These are phyloP conservation scores for Indri indri DNA, from an alignment of 2,113 vertebrate species.

Conservation along the genomic window DNA sequence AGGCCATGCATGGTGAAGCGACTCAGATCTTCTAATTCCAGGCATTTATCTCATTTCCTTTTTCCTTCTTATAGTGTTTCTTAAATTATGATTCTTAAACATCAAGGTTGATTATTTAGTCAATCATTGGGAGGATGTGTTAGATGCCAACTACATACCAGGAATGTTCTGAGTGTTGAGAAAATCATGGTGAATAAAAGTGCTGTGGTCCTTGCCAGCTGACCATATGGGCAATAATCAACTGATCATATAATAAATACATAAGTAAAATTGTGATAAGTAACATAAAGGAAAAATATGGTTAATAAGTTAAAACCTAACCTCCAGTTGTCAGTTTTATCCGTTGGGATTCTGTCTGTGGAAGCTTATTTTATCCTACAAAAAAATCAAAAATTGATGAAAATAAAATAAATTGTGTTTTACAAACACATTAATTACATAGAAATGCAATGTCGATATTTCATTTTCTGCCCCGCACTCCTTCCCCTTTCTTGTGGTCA, in stretches of 20 bases:
- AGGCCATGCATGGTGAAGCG: neutral
- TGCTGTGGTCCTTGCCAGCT: neutral
- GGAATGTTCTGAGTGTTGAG: neutral
- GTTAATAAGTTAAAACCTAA: neutral
- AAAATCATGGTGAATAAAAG: neutral
- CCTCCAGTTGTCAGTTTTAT: neutral
- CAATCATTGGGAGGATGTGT: neutral
- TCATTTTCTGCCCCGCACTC: neutral
- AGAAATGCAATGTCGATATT: neutral
- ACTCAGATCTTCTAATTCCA: neutral
- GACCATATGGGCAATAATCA: neutral
- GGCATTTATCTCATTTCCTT: neutral
- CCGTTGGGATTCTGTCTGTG: neutral
- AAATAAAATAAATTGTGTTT: neutral
- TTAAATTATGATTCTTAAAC: neutral
- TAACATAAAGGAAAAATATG: neutral
- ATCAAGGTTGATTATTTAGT: neutral
- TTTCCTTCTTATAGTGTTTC: neutral
- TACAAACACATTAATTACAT: neutral
- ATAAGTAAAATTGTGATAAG: neutral
- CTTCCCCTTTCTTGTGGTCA: neutral
- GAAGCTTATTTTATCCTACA: neutral
- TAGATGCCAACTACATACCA: neutral
- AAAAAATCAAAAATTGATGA: neutral
- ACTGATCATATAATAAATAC: neutral